These are phyloP conservation scores for Callyntrura sp. DNA, from an alignment of 2,888 invertebrate species.

Conservation along the genomic window DNA sequence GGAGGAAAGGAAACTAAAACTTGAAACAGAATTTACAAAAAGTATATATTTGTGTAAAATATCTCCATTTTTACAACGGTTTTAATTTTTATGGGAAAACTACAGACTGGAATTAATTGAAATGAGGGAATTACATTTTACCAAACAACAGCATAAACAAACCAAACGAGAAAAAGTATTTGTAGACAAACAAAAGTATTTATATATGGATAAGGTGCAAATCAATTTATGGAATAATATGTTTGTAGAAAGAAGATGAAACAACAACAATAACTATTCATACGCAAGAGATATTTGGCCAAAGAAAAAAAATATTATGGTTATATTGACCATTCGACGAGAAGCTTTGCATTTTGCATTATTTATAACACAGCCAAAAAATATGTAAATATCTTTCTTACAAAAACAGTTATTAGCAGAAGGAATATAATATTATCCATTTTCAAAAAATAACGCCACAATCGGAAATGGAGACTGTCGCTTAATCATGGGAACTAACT, in stretches of 20 bases:
- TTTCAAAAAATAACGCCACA: too few species aligned
- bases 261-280: slow-evolving; percentile 42
- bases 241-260: slow-evolving; percentile 1
- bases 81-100: slow-evolving; percentile 21
- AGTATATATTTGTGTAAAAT: not conserved
- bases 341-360: slow-evolving; percentile 48
- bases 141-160: not conserved
- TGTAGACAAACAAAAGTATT: slow-evolving; percentile 12
- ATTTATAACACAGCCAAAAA: slow-evolving; percentile 35
- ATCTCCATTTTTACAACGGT: not conserved
- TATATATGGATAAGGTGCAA: slow-evolving; percentile 5
- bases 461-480: too few species aligned
- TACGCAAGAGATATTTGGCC: slow-evolving; percentile 4
- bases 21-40: not conserved
- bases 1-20: not conserved
- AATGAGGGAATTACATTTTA: slow-evolving; percentile 19
- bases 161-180: slow-evolving; percentile 14
- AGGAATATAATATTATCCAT: slow-evolving; percentile 2
- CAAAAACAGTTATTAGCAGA: slow-evolving; percentile 16
- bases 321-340: slow-evolving; percentile 53
- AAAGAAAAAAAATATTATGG: slow-evolving; percentile 37
- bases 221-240: not conserved
- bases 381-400: slow-evolving; percentile 63
- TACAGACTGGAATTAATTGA: slow-evolving; percentile 56
- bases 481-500: slow-evolving; percentile 54